Evolutionary conservation across 2,113 vertebrate species (phyloP), one percentile per base, ranked within the genome.

Genomic region (Genyomyrus donnyi): DNA sequence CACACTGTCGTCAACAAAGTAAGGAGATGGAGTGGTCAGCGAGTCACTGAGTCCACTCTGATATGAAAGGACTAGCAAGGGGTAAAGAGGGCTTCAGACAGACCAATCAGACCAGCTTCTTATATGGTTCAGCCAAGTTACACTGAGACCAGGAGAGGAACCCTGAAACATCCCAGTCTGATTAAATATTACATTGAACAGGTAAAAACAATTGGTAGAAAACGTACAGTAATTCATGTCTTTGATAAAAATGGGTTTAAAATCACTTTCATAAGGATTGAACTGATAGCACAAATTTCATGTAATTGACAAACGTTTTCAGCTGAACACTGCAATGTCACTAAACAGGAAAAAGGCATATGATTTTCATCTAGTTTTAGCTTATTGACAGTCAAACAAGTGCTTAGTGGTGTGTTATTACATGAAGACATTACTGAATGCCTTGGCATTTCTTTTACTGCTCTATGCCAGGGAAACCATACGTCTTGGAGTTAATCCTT

Each of bases 321-420:
- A 95, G 96, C 95, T 96, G 96, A 97, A 96, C 96, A 97, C 96
- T 96, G 96, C 96, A 96, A 96, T 92, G 94, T 84, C 48, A 92
- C 95, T 94, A 53, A 95, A 95, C 91, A 94, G 94, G 95, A 96
- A 94, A 87, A 85, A 89, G 83, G 56, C 83, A 84, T 49, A 52
- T 85, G 52, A 90, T 83, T 45, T 46, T 58, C 52, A 48, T 80
- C 56, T 93, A 94, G 91, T 93, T 74, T 35, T 95, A 97, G 96
- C 96, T 96, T 96, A 95, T 95, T 93, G 93, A 96, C 92, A 96
- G 89, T 15, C 62, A 91, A 91, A 89, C 92, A 94, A 96, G 93
- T 94, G 95, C 93, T 95, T 95, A 94, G 94, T 95, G 94, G 93
- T 92, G 93, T 94, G 93, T 92, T 70, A 70, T 70, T 92, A 95